Evolutionary conservation across 2,113 vertebrate species (phyloP).

Genomic region (Coptodon rendalli): DNA sequence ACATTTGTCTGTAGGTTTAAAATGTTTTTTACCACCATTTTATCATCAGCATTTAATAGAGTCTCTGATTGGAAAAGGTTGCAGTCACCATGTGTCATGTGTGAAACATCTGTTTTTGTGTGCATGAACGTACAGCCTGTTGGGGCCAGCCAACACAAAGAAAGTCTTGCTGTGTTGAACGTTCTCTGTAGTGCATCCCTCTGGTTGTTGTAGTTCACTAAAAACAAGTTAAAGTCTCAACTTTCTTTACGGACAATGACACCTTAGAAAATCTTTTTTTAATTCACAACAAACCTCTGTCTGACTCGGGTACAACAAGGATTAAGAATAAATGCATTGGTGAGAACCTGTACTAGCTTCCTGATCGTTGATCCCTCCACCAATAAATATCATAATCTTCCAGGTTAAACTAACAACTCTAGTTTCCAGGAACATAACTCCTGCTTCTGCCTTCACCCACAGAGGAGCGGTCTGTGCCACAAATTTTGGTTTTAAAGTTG

Average conservation of each 20-base stretch:
- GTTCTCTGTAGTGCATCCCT: neutral
- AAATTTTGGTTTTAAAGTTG: accelerated
- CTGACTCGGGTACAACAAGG: accelerated
- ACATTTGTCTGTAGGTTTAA: neutral
- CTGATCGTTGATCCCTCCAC: accelerated
- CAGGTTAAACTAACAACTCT: neutral
- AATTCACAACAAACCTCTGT: neutral
- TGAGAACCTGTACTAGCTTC: accelerated
- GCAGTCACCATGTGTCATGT: neutral
- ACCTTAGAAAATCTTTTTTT: accelerated
- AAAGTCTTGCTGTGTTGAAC: neutral
- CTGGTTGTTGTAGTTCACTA: neutral
- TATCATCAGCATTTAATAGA: neutral
- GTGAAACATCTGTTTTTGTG: neutral
- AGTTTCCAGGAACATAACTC: neutral
- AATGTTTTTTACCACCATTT: neutral
- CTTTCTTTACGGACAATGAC: neutral
- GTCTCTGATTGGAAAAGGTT: accelerated
- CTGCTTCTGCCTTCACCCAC: neutral
- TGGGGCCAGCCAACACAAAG: neutral
- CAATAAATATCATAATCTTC: neutral
- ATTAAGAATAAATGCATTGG: neutral
- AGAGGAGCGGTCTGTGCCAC: neutral
- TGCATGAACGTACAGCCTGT: neutral
- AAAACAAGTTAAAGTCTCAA: neutral